phyloP scores from a whole-genome alignment of 2,113 vertebrate species.

The Ginglymostoma cirratum region DNA sequence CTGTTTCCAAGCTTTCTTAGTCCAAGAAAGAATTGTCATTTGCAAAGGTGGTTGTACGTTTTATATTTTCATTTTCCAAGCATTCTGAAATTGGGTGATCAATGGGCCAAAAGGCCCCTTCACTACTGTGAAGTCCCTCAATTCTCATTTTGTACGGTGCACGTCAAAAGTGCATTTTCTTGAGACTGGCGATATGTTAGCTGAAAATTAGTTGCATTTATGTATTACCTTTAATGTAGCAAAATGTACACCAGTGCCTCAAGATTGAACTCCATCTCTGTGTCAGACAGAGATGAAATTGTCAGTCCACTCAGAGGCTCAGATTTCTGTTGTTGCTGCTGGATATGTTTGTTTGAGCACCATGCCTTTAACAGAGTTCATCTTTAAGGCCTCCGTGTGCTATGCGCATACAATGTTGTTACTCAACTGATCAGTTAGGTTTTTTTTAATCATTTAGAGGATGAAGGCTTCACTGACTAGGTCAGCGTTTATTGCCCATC shows the following conservation, averaged over 20 bases:
- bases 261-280: background rate
- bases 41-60: background rate
- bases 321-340: background rate
- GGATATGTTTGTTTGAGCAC: too few relatives aligned
- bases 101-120: too few relatives aligned
- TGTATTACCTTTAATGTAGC: background rate
- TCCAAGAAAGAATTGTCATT: background rate
- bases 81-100: background rate
- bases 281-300: background rate
- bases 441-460: too few relatives aligned
- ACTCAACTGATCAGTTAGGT: too few relatives aligned
- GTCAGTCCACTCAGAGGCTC: background rate
- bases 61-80: background rate
- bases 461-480: too few relatives aligned
- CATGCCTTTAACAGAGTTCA: too few relatives aligned
- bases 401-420: too few relatives aligned
- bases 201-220: background rate
- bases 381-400: too few relatives aligned
- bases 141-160: background rate
- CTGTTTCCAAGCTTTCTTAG: background rate
- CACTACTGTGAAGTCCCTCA: background rate
- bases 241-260: background rate
- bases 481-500: too few relatives aligned
- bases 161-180: background rate
- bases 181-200: background rate